Evolutionary conservation across 2,113 vertebrate genomes (phyloP), one percentile per base, ranked within the genome.

Genomic region (Brachyistius frenatus): DNA sequence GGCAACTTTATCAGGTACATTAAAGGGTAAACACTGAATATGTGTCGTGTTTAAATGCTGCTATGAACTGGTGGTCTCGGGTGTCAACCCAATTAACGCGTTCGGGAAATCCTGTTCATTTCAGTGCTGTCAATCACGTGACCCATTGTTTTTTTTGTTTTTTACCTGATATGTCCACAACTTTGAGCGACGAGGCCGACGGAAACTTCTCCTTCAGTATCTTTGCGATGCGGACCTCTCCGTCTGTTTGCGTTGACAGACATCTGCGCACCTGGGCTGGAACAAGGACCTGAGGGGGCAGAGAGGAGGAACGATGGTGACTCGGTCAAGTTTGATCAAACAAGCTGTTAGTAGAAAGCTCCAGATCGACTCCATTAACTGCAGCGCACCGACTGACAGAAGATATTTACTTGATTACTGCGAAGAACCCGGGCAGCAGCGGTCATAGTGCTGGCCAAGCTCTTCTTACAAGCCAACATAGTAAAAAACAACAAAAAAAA

Each of bases 131-230:
- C 46, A 2, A 5, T 36, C 68, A 6, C 36, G 7, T 2, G 13
- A 10, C 10, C 7, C 39, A 39, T 58, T 23, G 23, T 23, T 23
- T 1, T 23, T 23, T 1, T 23, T 23, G 23, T 23, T 1, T 10
- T 52, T 87, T 88, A 96, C 97, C 98, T 80, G 98, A 99, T 67
- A 98, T 97, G 81, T 98, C 97, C 30, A 96, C 94, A 2, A 98
- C 98, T 84, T 93, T 95, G 49, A 99, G 94, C 31, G 92, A 89
- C 0, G 95, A 91, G 0, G 98, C 97, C 2, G 9, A 88, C 0
- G 98, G 98, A 57, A 99, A 98, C 54, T 95, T 97, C 62, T 96
- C 94, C 73, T 92, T 94, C 36, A 99, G 93, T 14, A 96, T 66
- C 0, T 82, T 76, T 0, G 78, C 79, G 76, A 99, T 95, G 52